Conservation (phyloP, 1,140 invertebrate genomes). For the Drosophila triauraria region DNA sequence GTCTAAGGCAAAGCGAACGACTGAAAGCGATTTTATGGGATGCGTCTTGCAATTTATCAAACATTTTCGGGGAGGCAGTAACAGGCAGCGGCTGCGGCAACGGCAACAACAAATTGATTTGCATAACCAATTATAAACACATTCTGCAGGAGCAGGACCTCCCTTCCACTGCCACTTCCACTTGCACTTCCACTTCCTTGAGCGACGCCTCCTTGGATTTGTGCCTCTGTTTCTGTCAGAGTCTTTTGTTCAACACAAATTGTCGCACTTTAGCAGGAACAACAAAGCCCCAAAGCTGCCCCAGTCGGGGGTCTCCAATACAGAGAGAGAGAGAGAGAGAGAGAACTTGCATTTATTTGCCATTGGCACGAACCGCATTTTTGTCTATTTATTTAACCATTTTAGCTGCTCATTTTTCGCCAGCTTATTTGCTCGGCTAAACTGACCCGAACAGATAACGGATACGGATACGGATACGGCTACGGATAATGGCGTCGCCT, state of each 20-base stretch:
- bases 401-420: constrained; percentile 1
- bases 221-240: constrained; percentile 26
- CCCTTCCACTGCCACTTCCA: neutral
- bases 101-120: constrained; percentile 73
- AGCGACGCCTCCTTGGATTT: constrained; percentile 10
- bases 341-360: constrained; percentile 39
- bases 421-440: constrained; percentile 58
- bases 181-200: neutral
- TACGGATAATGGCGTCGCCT: constrained; percentile 23
- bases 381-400: constrained; percentile 43
- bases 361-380: constrained; percentile 55
- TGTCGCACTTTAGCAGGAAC: constrained; percentile 70
- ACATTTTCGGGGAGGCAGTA: constrained; percentile 44
- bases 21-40: constrained; percentile 34
- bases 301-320: neutral
- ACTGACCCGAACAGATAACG: constrained; percentile 50
- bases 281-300: constrained; percentile 19
- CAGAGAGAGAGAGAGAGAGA: too few relatives aligned
- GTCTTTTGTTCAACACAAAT: constrained; percentile 69
- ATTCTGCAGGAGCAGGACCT: constrained; percentile 56
- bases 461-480: constrained; percentile 5
- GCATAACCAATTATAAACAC: constrained; percentile 84
- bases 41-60: constrained; percentile 68
- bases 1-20: neutral
- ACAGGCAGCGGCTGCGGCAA: constrained; percentile 1